A percentile compares a stretch with the other conserved stretches of the same genome.
Conservation (phyloP, 2,888 invertebrate genomes). For the Doris montereyensis region DNA sequence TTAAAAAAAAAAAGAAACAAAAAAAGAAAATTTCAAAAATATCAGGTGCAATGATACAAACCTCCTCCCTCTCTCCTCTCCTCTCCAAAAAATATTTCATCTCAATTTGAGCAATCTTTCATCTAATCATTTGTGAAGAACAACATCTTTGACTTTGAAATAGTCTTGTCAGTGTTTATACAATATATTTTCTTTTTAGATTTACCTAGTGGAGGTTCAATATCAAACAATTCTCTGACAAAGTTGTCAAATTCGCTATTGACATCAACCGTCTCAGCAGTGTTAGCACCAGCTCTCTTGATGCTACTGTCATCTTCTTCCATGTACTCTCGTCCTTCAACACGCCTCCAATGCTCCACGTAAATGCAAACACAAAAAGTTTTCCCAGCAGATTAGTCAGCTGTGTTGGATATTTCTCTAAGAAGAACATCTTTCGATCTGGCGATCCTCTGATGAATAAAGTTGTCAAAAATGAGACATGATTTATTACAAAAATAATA, state of each 20-base stretch:
- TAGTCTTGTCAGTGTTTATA: too few relatives aligned
- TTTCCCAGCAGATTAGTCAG: conserved; percentile 68
- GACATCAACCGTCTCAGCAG: conserved; percentile 61
- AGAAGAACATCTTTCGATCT: conserved; percentile 59
- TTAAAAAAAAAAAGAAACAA: too few relatives aligned
- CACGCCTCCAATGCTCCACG: conserved; percentile 72
- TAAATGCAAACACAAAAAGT: conserved; percentile 71
- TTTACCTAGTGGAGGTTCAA: conserved; percentile 70
- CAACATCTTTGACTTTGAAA: too few relatives aligned
- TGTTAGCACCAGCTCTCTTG: conserved; percentile 52
- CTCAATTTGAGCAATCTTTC: too few relatives aligned
- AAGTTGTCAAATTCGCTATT: conserved; percentile 72
- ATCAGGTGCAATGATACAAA: too few relatives aligned
- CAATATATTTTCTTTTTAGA: too few relatives aligned
- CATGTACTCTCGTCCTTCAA: conserved; percentile 68
- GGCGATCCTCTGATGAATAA: not conserved
- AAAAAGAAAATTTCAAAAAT: too few relatives aligned
- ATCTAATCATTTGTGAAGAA: too few relatives aligned
- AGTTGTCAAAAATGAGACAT: not conserved
- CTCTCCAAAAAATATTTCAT: too few relatives aligned
- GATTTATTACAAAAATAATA: not conserved
- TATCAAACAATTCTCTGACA: conserved; percentile 70
- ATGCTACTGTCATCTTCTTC: conserved; percentile 65
- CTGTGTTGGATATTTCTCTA: conserved; percentile 68
- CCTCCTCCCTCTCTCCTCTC: too few relatives aligned